phyloP scores from a whole-genome alignment of 2,888 invertebrate genomes.

The Trilocha varians region DNA sequence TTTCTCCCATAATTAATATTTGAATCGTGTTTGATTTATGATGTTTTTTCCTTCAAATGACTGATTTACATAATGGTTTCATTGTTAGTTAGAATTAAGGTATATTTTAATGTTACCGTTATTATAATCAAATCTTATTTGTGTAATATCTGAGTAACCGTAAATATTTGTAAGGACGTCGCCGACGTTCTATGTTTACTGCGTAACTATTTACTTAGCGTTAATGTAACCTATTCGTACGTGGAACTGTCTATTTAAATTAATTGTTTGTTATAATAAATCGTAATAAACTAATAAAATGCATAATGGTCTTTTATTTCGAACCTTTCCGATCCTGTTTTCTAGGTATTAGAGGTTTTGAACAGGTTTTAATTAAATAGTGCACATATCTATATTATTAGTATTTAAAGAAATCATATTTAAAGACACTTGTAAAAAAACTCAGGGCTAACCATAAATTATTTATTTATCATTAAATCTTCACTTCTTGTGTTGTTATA shows the following conservation, averaged over 20 bases:
- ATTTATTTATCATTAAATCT: no score
- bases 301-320: slow-evolving; percentile 19
- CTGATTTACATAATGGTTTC: slow-evolving; percentile 59
- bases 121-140: slow-evolving; percentile 21
- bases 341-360: no score
- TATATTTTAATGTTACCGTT: slow-evolving; percentile 34
- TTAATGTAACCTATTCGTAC: slow-evolving; percentile 22
- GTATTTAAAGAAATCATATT: no score
- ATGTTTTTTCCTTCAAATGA: slow-evolving; percentile 43
- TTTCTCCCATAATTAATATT: not conserved
- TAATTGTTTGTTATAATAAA: slow-evolving; percentile 44
- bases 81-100: slow-evolving; percentile 39
- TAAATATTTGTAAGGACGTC: slow-evolving; percentile 18
- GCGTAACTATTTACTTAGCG: slow-evolving; percentile 9
- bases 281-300: slow-evolving; percentile 28
- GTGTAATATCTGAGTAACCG: not conserved
- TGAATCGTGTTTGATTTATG: not conserved
- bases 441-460: no score
- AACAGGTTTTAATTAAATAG: no score
- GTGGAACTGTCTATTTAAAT: slow-evolving; percentile 33
- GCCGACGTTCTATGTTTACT: slow-evolving; percentile 8
- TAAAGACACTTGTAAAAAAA: no score
- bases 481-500: no score
- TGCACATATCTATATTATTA: no score
- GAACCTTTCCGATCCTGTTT: no score